Percentiles rank a stretch among this genome's conserved stretches.
Evolutionary conservation across 2,113 vertebrate species (phyloP).

Genomic region (Brachionichthys hirsutus): DNA sequence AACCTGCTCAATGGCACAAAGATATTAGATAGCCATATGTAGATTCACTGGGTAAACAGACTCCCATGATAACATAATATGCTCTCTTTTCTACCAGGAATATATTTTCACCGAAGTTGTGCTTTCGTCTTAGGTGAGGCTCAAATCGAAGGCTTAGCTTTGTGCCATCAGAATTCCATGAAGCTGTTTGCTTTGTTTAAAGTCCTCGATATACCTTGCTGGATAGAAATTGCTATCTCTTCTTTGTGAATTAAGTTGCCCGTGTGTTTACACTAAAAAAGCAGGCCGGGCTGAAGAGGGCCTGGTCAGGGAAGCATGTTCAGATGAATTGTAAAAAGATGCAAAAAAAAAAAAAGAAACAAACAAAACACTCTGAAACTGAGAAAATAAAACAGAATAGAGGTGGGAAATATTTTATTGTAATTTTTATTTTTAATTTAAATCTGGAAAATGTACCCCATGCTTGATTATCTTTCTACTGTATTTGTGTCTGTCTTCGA

Average conservation of each 20-base stretch:
- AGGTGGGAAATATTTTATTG: constrained; percentile 10
- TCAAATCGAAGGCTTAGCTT: constrained; percentile 76
- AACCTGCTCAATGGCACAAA: constrained; percentile 74
- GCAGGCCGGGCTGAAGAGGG: constrained; percentile 25
- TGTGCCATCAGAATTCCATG: constrained; percentile 66
- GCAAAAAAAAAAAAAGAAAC: too few species aligned
- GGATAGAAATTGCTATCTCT: constrained; percentile 74
- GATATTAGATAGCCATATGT: constrained; percentile 83
- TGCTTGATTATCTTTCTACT: constrained; percentile 23
- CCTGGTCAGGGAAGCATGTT: constrained; percentile 33
- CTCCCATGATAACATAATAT: constrained; percentile 70
- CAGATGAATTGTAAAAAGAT: constrained; percentile 6
- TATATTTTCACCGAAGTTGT: constrained; percentile 70
- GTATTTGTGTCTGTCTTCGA: constrained; percentile 9
- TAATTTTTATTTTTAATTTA: constrained; percentile 16
- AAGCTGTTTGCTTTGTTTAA: constrained; percentile 79
- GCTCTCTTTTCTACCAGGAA: constrained; percentile 66
- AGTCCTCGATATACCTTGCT: constrained; percentile 71
- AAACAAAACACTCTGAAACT: constrained; percentile 7
- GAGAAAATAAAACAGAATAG: constrained; percentile 12
- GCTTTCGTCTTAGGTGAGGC: constrained; percentile 53
- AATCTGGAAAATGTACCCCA: not conserved
- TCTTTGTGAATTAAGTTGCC: constrained; percentile 66
- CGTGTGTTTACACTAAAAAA: constrained; percentile 65
- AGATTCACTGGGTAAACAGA: constrained; percentile 80